Evolutionary conservation across 2,113 vertebrate genomes (phyloP).

Genomic region (Paracanthobrama guichenoti): DNA sequence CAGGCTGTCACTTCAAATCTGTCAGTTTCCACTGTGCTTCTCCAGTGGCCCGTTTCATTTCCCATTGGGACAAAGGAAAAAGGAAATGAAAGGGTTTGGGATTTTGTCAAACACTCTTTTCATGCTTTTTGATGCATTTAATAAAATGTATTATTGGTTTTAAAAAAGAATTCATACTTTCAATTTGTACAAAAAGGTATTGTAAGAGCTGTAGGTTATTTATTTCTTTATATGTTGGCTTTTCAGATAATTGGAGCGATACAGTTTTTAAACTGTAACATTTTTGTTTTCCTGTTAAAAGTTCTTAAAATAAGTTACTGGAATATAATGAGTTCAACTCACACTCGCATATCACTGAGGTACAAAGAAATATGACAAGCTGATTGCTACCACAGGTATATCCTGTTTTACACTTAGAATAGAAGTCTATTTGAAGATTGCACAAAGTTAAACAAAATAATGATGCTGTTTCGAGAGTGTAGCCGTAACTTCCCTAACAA

Average conservation of each 20-base stretch:
- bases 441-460: neutral
- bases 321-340: too few species aligned
- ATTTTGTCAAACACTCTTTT: neutral
- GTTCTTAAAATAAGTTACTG: too few species aligned
- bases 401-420: neutral
- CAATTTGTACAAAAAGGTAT: neutral
- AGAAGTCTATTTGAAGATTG: neutral
- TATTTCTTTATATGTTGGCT: too few species aligned
- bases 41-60: slow-evolving; percentile 28
- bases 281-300: too few species aligned
- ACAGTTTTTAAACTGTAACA: too few species aligned
- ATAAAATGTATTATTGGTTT: neutral
- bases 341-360: too few species aligned
- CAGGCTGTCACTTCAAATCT: slow-evolving; percentile 66
- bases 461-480: neutral
- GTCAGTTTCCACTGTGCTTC: slow-evolving; percentile 48
- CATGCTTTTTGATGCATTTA: neutral
- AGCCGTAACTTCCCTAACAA: neutral
- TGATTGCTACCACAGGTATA: too few species aligned
- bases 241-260: too few species aligned
- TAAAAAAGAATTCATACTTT: neutral
- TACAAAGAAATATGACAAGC: too few species aligned
- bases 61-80: slow-evolving; percentile 31
- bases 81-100: slow-evolving; percentile 15
- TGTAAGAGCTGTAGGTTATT: too few species aligned